These are phyloP conservation scores for Neoseiulus cucumeris DNA, from an alignment of 1,140 invertebrate genomes.

Conservation along the genomic window DNA sequence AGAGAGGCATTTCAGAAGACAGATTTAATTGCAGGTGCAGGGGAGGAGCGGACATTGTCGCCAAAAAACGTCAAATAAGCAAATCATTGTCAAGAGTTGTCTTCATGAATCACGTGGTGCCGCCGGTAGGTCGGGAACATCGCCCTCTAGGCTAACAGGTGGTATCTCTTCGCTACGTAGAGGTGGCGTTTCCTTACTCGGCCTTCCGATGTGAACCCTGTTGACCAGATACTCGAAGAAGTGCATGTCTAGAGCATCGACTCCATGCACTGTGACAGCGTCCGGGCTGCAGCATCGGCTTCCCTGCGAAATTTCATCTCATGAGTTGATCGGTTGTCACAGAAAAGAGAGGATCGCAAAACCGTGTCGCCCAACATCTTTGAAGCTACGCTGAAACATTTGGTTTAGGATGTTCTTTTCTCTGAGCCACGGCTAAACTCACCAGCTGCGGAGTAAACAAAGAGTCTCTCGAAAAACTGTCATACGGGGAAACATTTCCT, in stretches of 20 bases:
- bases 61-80: too few species aligned
- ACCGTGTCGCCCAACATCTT: background rate
- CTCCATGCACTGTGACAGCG: background rate
- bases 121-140: background rate
- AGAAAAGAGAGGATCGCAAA: background rate
- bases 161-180: background rate
- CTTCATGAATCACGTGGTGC: background rate
- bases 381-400: background rate
- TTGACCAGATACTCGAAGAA: background rate
- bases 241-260: slow-evolving; percentile 3
- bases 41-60: too few species aligned
- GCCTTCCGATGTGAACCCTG: background rate
- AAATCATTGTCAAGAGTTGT: too few species aligned
- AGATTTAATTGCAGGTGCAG: too few species aligned
- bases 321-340: too few species aligned
- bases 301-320: background rate
- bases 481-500: background rate
- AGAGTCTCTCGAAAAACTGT: background rate
- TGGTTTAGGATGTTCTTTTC: background rate
- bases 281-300: background rate
- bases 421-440: background rate
- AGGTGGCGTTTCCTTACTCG: background rate
- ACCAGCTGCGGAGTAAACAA: background rate
- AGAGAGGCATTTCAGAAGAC: too few species aligned
- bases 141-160: background rate